Base-by-base conservation (phyloP, 2,113 vertebrate genomes). In the Rhinichthys klamathensis region DNA sequence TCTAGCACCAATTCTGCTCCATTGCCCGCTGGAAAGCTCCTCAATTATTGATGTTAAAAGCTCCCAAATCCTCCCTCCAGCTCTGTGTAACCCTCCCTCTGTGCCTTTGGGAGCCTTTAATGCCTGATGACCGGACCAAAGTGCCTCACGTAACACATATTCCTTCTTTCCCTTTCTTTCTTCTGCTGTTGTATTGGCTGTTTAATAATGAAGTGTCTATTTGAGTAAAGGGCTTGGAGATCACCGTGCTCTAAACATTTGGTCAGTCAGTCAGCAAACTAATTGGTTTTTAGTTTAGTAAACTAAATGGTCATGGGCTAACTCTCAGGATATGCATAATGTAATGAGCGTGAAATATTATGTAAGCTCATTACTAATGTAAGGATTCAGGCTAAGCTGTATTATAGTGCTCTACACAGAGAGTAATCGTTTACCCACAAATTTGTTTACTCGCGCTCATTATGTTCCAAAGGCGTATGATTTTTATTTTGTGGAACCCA, bases 1-100 rank as follows among this genome's bases (percentile, higher is more conserved):
- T 65, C 23, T 35, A 51, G 49, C 73, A 61, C 63, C 65, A 38
- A 30, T 70, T 54, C 51, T 41, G 80, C 23, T 32, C 30, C 32
- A 35, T 38, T 49, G 38, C 54, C 44, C 0, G 38, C 35, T 32
- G 54, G 23, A 74, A 30, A 84, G 56, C 67, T 82, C 73, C 23
- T 91, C 49, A 92, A 91, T 91, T 91, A 91, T 90, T 84, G 35
- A 91, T 91, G 86, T 78, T 89, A 85, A 86, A 83, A 86, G 81
- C 80, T 88, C 11, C 10, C 18, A 25, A 49, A 49, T 27, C 60
- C 38, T 63, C 63, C 32, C 18, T 76, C 60, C 44, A 9, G 18
- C 60, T 41, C 23, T 25, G 51, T 81, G 72, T 76, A 58, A 27
- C 61, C 51, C 67, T 51, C 51, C 25, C 44, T 16, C 51, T 72